phyloP scores from a whole-genome alignment of 1,140 invertebrate genomes.

The Maniola jurtina region DNA sequence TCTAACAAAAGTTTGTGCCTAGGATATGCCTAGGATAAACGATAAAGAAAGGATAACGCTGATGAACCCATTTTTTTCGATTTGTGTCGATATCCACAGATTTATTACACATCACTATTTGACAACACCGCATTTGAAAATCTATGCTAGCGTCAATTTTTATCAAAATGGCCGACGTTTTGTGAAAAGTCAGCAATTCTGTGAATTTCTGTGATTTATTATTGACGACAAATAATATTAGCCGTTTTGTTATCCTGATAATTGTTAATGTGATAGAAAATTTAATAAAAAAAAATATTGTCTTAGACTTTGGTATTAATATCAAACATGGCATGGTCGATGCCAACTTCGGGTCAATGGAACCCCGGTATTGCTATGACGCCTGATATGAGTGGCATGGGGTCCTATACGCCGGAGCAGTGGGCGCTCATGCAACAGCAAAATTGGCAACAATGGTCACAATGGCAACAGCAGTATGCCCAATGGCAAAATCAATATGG shows the following conservation, averaged over 20 bases:
- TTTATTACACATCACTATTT: conserved; percentile 4
- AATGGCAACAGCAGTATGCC: conserved; percentile 90
- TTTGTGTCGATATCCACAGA: not conserved
- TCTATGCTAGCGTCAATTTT: conserved; percentile 19
- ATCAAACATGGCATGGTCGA: conserved; percentile 63
- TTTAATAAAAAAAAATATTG: not conserved
- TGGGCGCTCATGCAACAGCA: conserved; percentile 86
- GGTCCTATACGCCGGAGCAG: conserved; percentile 84
- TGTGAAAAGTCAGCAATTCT: conserved; percentile 15
- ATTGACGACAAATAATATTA: not conserved
- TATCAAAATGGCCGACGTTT: conserved; percentile 31
- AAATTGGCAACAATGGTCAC: conserved; percentile 91
- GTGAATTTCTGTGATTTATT: not conserved
- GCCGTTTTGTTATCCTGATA: not conserved
- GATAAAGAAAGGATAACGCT: too few relatives aligned
- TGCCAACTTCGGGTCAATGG: conserved; percentile 55
- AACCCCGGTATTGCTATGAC: conserved; percentile 49
- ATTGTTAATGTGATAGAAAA: not conserved
- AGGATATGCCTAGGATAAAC: too few relatives aligned
- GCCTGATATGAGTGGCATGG: conserved; percentile 79
- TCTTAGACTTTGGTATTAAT: not conserved
- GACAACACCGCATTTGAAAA: conserved; percentile 17
- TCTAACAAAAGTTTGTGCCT: too few relatives aligned
- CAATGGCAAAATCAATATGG: conserved; percentile 92
- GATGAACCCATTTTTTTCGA: too few relatives aligned